A percentile compares a stretch with the other conserved stretches of the same genome.
Evolutionary conservation across 2,113 vertebrate species (phyloP).

Genomic region (Platysternon megacephalum): DNA sequence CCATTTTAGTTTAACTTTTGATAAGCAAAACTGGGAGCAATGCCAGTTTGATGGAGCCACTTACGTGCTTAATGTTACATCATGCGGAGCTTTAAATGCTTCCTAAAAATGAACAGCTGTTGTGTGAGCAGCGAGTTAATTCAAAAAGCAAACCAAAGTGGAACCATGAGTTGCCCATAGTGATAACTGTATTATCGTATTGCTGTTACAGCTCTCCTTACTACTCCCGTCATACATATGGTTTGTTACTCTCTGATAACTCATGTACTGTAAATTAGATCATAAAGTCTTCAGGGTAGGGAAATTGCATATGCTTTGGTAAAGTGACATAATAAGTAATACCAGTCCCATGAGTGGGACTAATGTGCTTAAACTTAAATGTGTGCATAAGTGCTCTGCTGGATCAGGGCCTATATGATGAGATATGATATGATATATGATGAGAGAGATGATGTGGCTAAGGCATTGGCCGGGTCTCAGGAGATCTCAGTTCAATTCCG

Average conservation of each 20-base stretch:
- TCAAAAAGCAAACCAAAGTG: fast-evolving
- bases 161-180: not conserved
- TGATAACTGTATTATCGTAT: not conserved
- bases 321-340: not conserved
- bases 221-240: no score
- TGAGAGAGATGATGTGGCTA: not conserved
- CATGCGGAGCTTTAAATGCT: not conserved
- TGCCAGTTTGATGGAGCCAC: not conserved
- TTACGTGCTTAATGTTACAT: not conserved
- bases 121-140: not conserved
- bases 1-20: not conserved
- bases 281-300: not conserved
- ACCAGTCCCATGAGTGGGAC: not conserved
- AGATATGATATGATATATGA: not conserved
- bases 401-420: not conserved
- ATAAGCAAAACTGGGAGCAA: not conserved
- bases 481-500: not conserved
- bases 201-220: fast-evolving
- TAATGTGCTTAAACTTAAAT: not conserved
- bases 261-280: not conserved
- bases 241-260: not conserved
- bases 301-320: not conserved
- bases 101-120: not conserved
- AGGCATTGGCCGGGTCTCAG: not conserved
- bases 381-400: fast-evolving